phyloP scores from a whole-genome alignment of 1,140 invertebrate genomes.

The Triops longicaudatus region DNA sequence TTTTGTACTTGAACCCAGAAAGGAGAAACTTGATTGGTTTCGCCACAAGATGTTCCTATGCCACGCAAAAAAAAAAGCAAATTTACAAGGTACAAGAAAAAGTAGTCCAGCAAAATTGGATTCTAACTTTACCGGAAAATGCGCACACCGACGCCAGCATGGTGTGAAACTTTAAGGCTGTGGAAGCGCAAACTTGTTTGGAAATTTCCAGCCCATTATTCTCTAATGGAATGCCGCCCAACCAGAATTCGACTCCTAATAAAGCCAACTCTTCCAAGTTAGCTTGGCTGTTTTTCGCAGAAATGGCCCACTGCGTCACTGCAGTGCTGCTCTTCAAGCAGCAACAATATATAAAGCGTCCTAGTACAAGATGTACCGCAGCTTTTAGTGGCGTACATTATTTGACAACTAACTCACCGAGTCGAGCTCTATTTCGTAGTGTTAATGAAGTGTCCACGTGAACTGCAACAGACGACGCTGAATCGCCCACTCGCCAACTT shows the following conservation, averaged over 20 bases:
- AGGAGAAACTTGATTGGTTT: slow-evolving; percentile 38
- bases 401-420: not conserved
- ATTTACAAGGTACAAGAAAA: not conserved
- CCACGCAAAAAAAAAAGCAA: not conserved
- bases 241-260: not conserved
- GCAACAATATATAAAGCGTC: not conserved
- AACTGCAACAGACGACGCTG: not conserved
- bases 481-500: not conserved
- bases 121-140: not conserved
- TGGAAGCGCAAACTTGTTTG: not conserved
- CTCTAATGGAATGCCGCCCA: not conserved
- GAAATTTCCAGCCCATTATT: not conserved
- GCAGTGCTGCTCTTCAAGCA: not conserved
- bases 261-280: not conserved
- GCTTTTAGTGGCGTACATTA: not conserved
- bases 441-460: not conserved
- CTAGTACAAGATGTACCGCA: not conserved
- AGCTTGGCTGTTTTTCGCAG: not conserved
- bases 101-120: not conserved
- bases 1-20: slow-evolving; percentile 69
- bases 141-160: not conserved
- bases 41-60: not conserved
- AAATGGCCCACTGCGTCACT: not conserved
- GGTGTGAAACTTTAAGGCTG: not conserved
- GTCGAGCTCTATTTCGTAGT: not conserved